A percentile compares a stretch with the other conserved stretches of the same genome.
Evolutionary conservation across 2,113 vertebrate species (phyloP).

Genomic region (Sebastes schlegelii): DNA sequence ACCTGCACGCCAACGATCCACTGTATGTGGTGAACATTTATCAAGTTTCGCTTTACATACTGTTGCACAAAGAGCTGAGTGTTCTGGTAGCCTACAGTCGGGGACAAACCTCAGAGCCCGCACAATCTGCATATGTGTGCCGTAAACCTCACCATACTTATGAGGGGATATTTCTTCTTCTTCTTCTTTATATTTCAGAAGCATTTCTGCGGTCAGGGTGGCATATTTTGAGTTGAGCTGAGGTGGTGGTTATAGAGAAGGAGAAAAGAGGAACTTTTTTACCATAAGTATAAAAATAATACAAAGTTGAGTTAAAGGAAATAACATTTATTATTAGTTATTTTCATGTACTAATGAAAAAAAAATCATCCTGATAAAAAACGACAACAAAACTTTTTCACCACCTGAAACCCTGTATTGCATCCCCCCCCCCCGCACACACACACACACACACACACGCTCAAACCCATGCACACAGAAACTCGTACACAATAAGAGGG

Average conservation of each 20-base stretch:
- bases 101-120: conserved; percentile 64
- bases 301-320: conserved; percentile 23
- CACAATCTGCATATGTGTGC: conserved; percentile 69
- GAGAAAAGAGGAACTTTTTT: conserved; percentile 49
- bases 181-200: conserved; percentile 51
- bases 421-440: background rate
- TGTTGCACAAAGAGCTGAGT: conserved; percentile 70
- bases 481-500: conserved; percentile 47
- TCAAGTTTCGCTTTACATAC: conserved; percentile 72
- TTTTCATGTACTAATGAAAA: background rate
- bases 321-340: background rate
- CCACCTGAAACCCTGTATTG: background rate
- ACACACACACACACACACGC: background rate
- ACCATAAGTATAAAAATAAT: conserved; percentile 8
- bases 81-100: conserved; percentile 63
- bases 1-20: conserved; percentile 51
- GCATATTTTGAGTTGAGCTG: conserved; percentile 47
- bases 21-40: conserved; percentile 71
- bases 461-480: conserved; percentile 21
- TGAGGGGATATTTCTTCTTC: conserved; percentile 55
- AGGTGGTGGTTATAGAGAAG: conserved; percentile 14
- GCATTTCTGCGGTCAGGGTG: conserved; percentile 49
- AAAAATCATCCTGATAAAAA: background rate
- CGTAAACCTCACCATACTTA: conserved; percentile 52
- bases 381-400: conserved; percentile 2